These are phyloP conservation scores for Caenorhabditis sp. DNA, from an alignment of 2,888 invertebrate genomes.

Conservation along the genomic window DNA sequence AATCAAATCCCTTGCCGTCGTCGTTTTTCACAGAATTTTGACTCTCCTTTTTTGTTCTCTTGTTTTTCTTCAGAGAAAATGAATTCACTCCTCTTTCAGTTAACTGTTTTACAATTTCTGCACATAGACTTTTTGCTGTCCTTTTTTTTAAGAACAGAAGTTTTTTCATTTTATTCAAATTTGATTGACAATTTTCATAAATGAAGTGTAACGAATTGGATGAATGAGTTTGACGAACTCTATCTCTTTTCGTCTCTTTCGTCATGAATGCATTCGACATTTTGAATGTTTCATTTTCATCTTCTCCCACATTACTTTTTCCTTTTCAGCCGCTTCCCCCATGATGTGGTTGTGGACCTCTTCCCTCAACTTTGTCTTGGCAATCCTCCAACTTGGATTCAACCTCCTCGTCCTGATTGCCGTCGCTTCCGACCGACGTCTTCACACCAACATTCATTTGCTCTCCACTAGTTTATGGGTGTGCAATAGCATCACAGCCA, in stretches of 20 bases:
- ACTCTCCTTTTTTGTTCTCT: background rate
- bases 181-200: slow-evolving; percentile 12
- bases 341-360: slow-evolving; percentile 65
- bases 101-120: background rate
- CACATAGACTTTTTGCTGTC: background rate
- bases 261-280: slow-evolving; percentile 8
- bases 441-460: slow-evolving; percentile 63
- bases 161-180: background rate
- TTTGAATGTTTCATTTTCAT: background rate
- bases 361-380: slow-evolving; percentile 64
- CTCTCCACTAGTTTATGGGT: slow-evolving; percentile 66
- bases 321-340: slow-evolving; percentile 10
- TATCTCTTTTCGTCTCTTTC: slow-evolving; percentile 4
- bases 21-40: background rate
- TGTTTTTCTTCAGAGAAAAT: background rate
- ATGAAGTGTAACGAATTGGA: slow-evolving; percentile 20
- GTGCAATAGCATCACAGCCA: slow-evolving; percentile 66
- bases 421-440: slow-evolving; percentile 57
- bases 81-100: background rate
- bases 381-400: slow-evolving; percentile 66
- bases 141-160: background rate
- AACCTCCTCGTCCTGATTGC: slow-evolving; percentile 63
- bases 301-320: background rate
- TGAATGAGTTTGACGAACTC: slow-evolving; percentile 30
- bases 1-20: background rate